These are phyloP conservation scores for Cinara cedri DNA, from an alignment of 2,888 invertebrate genomes.

Conservation along the genomic window DNA sequence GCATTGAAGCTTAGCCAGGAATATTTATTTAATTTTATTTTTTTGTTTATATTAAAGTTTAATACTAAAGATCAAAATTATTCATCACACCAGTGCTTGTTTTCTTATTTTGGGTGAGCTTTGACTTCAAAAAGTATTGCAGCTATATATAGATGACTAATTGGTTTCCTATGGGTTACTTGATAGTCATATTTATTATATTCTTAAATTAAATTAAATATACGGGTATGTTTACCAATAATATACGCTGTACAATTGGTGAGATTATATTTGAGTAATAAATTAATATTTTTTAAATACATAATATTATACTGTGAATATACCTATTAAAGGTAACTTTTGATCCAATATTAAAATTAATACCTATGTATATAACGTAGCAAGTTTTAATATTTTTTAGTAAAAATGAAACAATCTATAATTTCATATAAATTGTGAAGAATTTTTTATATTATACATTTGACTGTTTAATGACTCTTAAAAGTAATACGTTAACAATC, in stretches of 20 bases:
- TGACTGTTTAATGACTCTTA: background rate
- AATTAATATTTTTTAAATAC: background rate
- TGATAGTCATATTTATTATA: background rate
- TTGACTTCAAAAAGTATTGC: constrained; percentile 18
- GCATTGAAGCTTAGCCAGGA: constrained; percentile 44
- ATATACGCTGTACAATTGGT: background rate
- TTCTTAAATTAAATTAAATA: constrained; percentile 27
- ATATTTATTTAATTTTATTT: constrained; percentile 44
- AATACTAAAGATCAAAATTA: constrained; percentile 47
- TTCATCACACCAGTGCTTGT: constrained; percentile 51
- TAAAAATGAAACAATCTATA: no score
- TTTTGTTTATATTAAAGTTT: constrained; percentile 50
- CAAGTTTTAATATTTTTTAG: constrained; percentile 23
- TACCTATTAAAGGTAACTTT: background rate
- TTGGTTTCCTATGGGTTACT: constrained; percentile 20
- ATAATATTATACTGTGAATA: background rate
- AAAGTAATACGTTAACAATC: background rate
- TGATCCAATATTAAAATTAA: constrained; percentile 13
- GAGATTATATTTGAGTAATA: constrained; percentile 7
- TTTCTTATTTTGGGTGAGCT: constrained; percentile 45
- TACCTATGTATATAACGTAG: background rate
- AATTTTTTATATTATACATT: background rate
- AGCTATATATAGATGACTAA: constrained; percentile 13
- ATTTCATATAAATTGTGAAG: background rate
- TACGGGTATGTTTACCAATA: background rate